Base-by-base conservation (phyloP, 1,140 invertebrate species). In the Drosophila rufa region DNA sequence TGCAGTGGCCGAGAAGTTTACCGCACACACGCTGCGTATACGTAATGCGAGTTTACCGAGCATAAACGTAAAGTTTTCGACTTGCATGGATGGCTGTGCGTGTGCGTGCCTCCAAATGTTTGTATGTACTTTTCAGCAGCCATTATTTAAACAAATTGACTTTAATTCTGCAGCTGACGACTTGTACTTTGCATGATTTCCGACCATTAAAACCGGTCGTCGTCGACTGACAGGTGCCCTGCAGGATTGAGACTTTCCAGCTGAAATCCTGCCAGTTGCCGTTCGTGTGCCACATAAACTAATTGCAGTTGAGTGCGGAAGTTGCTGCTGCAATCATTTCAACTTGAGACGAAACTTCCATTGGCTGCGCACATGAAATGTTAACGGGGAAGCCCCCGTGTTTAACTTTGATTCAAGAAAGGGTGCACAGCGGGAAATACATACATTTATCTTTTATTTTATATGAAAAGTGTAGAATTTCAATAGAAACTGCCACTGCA, bases 81-180 rank as follows among this genome's bases (percentile, higher is more conserved):
- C 43, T 59, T 62, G 47, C 57, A 55, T 48, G 43, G 38, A 12
- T 40, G 38, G 48, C 22, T 25, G 53, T 36, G 47, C 22, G 22
- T 25, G 22, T 30, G 27, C 50, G 9, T 64, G 17, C 51, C 8
- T 40, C 17, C 33, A 27, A 59, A 27, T 66, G 33, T 51, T 42
- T 69, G 45, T 27, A 27, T 42, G 57, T 51, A 70, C 50, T 70
- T 57, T 70, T 62, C 53, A 50, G 59, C 53, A 50, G 59, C 79
- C 78, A 83, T 89, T 80, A 87, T 73, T 76, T 73, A 76, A 87
- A 87, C 83, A 86, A 86, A 86, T 89, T 87, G 80, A 68, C 80
- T 80, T 89, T 75, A 84, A 86, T 87, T 87, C 56, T 56, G 50
- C 67, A 65, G 71, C 68, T 47, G 64, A 53, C 68, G 56, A 51